Percentiles rank a stretch among this genome's conserved stretches.
phyloP scores from a whole-genome alignment of 1,140 invertebrate genomes.

The Caerostris extrusa region DNA sequence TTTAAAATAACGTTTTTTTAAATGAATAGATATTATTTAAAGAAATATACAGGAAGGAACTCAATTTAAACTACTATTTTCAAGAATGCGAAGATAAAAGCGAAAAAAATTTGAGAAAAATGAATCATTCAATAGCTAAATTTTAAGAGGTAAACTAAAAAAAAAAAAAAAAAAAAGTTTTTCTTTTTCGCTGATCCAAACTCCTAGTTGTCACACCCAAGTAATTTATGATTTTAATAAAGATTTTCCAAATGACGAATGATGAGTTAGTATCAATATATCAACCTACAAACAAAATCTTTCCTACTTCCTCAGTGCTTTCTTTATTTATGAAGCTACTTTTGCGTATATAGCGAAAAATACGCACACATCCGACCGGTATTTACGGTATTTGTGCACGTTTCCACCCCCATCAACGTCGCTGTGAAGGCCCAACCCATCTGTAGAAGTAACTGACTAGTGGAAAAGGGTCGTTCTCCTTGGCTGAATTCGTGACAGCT shows the following conservation, averaged over 20 bases:
- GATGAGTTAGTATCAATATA: not conserved
- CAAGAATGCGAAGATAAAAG: no score
- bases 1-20: no score
- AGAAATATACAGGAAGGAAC: no score
- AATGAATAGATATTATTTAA: no score
- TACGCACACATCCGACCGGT: not conserved
- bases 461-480: conserved; percentile 32
- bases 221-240: conserved; percentile 1
- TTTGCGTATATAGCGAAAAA: conserved; percentile 5
- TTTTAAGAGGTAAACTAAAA: no score
- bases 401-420: conserved; percentile 20
- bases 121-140: no score
- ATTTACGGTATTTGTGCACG: conserved; percentile 39
- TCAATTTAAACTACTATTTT: no score
- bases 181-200: no score
- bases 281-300: not conserved
- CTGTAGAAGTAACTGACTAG: conserved; percentile 35
- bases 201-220: not conserved
- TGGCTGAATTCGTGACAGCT: conserved; percentile 30
- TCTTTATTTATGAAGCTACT: not conserved
- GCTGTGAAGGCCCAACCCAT: not conserved
- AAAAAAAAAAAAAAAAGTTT: no score
- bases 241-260: not conserved
- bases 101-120: no score
- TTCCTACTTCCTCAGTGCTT: not conserved